These are phyloP conservation scores for Triplophysa yarkandensis DNA, from an alignment of 2,797 vertebrate genomes.

Conservation along the genomic window DNA sequence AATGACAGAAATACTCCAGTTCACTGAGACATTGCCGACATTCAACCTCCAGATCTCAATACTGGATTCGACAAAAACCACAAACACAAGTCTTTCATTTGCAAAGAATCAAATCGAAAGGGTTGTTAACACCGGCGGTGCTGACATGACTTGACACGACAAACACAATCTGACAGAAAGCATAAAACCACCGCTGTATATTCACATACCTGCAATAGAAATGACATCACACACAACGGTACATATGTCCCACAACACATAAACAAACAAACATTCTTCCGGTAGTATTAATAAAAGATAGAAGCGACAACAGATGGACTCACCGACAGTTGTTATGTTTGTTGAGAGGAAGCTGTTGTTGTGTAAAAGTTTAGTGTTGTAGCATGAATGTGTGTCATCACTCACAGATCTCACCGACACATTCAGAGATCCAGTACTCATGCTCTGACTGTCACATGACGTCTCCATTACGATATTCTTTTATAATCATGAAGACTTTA, in stretches of 20 bases:
- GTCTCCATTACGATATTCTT: slow-evolving; percentile 46
- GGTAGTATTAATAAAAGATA: no score
- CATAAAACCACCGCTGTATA: no score
- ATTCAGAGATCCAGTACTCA: slow-evolving; percentile 43
- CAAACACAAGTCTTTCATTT: slow-evolving; percentile 8
- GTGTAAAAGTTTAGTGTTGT: slow-evolving; percentile 32
- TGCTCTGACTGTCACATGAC: slow-evolving; percentile 29
- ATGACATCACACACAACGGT: no score
- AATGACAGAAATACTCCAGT: no score
- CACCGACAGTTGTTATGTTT: slow-evolving; percentile 52
- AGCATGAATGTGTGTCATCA: slow-evolving; percentile 41
- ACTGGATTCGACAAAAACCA: neutral
- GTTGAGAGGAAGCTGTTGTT: slow-evolving; percentile 50
- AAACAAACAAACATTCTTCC: no score
- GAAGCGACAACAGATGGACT: slow-evolving; percentile 26
- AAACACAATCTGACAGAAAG: no score
- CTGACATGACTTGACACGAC: no score
- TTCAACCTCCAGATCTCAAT: no score
- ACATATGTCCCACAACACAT: no score
- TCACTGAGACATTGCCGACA: no score
- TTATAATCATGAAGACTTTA: neutral
- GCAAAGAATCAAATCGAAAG: neutral
- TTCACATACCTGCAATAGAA: no score
- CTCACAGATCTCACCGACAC: slow-evolving; percentile 51
- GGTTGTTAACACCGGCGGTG: no score